Evolutionary conservation across 2,888 invertebrate species (phyloP), one percentile per base, ranked within the genome.

Genomic region (Podabrus alpinus): DNA sequence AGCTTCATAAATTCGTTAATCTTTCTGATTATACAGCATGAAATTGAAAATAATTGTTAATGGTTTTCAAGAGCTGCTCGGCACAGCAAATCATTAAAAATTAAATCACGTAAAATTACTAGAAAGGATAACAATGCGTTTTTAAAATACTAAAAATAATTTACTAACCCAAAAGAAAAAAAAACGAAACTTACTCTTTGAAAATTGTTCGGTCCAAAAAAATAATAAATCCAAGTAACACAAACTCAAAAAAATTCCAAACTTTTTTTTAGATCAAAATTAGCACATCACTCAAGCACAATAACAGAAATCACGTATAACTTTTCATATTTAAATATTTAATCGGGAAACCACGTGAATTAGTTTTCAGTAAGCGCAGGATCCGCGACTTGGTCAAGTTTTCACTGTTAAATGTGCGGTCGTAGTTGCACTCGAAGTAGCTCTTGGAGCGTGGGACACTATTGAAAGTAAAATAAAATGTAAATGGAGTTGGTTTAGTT

Each of bases 401-500:
- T 61, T 61, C 17, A 17, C 17, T 61, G 16, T 61, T 61, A 13
- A 17, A 61, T 45, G 45, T 45, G 45, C 45, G 45, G n/a, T 16
- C 16, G 17, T 16, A 64, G 21, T 19, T 64, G 21, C 17, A 64
- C 62, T 64, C 11, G 16, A n/a, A 61, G 17, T 61, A 64, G 21
- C 19, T 64, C 17, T 19, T 64, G 16, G 7, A 72, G 59, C 59
- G 67, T 70, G 72, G 67, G 66, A 60, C 70, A 69, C 70, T 62
- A 75, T 75, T 69, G 75, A 75, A 75, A 75, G 75, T 75, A 68
- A 69, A 75, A 70, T 72, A 72, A 72, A 75, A 75, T 75, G 75
- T 71, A 75, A 75, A 75, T 75, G 75, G 69, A 67, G 72, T 72
- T 59, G 66, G 59, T 64, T 66, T 64, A 19, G 61, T 70, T 66